These are phyloP conservation scores for Morphnarchus princeps DNA, from an alignment of 2,113 vertebrate genomes.

Conservation along the genomic window DNA sequence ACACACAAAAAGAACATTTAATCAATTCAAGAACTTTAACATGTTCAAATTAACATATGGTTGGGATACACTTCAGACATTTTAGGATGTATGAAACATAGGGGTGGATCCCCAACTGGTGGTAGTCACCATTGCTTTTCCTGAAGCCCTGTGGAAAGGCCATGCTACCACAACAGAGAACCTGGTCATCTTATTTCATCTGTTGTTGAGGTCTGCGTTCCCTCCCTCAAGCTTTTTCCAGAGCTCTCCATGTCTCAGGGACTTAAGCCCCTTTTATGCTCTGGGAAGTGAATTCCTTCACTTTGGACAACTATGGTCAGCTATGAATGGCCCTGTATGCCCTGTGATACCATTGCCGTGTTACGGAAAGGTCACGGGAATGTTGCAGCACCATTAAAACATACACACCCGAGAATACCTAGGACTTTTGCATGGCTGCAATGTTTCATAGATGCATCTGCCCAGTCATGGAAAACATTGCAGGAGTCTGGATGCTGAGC, in stretches of 20 bases:
- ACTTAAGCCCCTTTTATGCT: not conserved
- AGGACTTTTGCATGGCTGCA: not conserved
- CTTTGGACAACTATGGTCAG: not conserved
- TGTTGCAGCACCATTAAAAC: not conserved
- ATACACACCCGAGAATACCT: not conserved
- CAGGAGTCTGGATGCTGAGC: not conserved
- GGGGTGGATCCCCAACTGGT: not conserved
- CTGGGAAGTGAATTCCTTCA: not conserved
- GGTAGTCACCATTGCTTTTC: not conserved
- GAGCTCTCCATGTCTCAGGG: not conserved
- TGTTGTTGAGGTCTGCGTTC: not conserved
- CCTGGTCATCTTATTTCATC: not conserved
- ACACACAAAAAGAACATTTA: constrained; percentile 70
- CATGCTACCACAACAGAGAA: not conserved
- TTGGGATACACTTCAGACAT: constrained; percentile 67
- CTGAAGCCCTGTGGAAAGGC: not conserved
- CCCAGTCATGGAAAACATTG: not conserved
- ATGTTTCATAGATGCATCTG: not conserved
- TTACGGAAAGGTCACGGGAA: not conserved
- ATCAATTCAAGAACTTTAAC: constrained; percentile 71
- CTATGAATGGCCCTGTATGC: not conserved
- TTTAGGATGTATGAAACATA: constrained; percentile 63
- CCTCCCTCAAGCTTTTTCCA: not conserved
- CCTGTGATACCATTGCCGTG: not conserved
- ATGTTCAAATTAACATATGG: constrained; percentile 64